phyloP scores from a whole-genome alignment of 1,140 invertebrate species.

The Neodiprion virginianus region DNA sequence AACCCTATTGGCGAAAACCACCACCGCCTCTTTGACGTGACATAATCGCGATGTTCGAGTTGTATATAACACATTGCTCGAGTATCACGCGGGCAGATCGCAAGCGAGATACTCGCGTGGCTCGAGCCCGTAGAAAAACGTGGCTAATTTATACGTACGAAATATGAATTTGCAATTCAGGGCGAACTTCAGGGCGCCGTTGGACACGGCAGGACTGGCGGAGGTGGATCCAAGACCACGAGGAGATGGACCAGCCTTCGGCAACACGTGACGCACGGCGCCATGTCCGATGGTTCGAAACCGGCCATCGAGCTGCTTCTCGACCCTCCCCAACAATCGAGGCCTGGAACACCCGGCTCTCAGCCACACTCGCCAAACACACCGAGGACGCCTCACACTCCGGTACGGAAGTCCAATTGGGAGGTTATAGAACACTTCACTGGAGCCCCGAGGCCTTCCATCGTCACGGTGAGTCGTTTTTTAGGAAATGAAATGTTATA shows the following conservation, averaged over 20 bases:
- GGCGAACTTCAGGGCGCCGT: conserved; percentile 12
- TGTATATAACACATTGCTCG: not conserved
- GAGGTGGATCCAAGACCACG: conserved; percentile 44
- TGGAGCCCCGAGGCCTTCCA: conserved; percentile 58
- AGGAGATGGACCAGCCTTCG: conserved; percentile 62
- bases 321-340: conserved; percentile 49
- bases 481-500: not conserved
- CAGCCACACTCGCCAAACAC: conserved; percentile 52
- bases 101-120: too few species aligned
- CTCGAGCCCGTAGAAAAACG: too few species aligned
- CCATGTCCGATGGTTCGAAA: conserved; percentile 39
- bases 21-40: not conserved
- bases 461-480: conserved; percentile 46
- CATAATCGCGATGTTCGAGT: not conserved
- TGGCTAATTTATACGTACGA: not conserved
- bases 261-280: conserved; percentile 48
- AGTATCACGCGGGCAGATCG: not conserved
- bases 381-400: conserved; percentile 60
- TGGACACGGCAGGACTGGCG: conserved; percentile 38
- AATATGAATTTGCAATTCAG: conserved; percentile 11
- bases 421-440: conserved; percentile 86
- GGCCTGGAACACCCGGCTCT: conserved; percentile 50
- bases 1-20: too few species aligned
- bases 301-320: conserved; percentile 46
- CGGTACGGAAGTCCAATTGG: conserved; percentile 82